A percentile compares a stretch with the other conserved stretches of the same genome.
These are phyloP conservation scores for Neomorphus geoffroyi DNA, from an alignment of 2,797 vertebrate genomes.

Conservation along the genomic window DNA sequence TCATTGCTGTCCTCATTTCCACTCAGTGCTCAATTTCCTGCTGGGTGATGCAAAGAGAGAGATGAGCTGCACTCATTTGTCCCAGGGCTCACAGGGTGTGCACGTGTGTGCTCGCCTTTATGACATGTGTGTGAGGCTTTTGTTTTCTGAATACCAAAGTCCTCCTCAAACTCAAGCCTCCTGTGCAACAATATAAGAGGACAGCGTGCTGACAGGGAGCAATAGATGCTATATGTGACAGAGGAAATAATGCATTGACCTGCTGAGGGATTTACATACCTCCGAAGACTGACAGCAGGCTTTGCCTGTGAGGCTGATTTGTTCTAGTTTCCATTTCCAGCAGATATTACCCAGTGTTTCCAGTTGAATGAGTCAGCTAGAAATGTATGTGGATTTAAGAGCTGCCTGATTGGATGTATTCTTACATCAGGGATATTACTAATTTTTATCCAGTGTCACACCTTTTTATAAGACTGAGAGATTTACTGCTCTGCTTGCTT, in stretches of 20 bases:
- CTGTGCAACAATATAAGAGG: neutral
- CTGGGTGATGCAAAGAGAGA: neutral
- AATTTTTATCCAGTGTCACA: neutral
- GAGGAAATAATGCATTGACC: constrained; percentile 37
- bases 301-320: neutral
- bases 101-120: rapidly evolving
- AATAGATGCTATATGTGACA: neutral
- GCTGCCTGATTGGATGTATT: neutral
- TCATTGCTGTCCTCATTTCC: constrained; percentile 45
- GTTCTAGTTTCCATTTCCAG: constrained; percentile 17
- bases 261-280: neutral
- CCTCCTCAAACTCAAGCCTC: neutral
- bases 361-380: neutral
- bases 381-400: neutral
- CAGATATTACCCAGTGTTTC: neutral
- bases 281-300: neutral
- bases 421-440: neutral
- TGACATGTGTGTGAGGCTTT: neutral
- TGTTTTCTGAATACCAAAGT: neutral
- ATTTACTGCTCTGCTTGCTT: neutral
- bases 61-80: neutral
- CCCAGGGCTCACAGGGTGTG: neutral
- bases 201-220: neutral
- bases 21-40: constrained; percentile 26
- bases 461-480: neutral